Evolutionary conservation across 2,888 invertebrate genomes (phyloP), one percentile per base, ranked within the genome.

Genomic region (Pelosia muscerda): DNA sequence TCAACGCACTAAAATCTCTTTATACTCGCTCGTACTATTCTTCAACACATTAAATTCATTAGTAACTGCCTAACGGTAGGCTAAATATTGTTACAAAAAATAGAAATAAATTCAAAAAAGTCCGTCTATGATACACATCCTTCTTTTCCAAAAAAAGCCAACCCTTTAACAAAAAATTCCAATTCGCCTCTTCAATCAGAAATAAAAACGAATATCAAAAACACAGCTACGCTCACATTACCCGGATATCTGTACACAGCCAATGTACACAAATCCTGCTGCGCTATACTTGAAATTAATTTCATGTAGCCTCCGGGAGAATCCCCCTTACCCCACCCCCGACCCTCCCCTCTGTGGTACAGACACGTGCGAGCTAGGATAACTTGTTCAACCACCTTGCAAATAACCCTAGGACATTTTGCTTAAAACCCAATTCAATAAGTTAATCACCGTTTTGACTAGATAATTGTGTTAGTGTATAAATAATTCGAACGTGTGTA

Each of bases 241-340:
- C 62, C 63, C 70, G 74, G 72, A 74, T 71, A 77, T 79, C 80
- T 77, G 76, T 80, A 78, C 81, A 81, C 82, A 83, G 81, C 83
- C 84, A 89, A 83, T 89, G 94, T 92, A 93, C 90, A 95, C 92
- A 94, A 91, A 90, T 90, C 88, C 84, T 84, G 84, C 80, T 81
- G 83, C 82, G 83, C 81, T 87, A 80, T 87, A 88, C 90, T 90
- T 86, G 88, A 94, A 95, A 95, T 94, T 95, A 95, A 95, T 94
- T 94, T 92, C 90, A 86, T 85, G 90, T 91, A 88, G 93, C 94
- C 90, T 63, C 68, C 72, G 72, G 86, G 92, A 79, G 9, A 31
- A 53, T 77, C 69, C 78, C 75, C 76, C 77, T 49, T 75, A 73
- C 70, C 77, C 61, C 31, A 13, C 61, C 38, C 77, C 67, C 75